A percentile compares a stretch with the other conserved stretches of the same genome.
phyloP scores from a whole-genome alignment of 92 coral and sea anemone species.

The Hydrozoanthus gracilis region DNA sequence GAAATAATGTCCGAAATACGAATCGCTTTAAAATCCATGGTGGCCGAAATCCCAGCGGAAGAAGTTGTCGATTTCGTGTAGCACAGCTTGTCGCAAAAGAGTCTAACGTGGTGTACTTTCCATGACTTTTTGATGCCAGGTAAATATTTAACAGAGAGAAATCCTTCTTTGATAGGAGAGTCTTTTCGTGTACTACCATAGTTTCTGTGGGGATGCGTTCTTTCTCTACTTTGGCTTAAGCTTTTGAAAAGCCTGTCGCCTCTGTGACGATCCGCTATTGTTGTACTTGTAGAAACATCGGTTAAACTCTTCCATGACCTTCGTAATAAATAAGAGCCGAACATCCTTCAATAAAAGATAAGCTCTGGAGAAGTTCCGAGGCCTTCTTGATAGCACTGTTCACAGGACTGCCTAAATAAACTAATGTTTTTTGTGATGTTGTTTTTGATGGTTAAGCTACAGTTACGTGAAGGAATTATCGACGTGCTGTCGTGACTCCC shows the following conservation, averaged over 20 bases:
- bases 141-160: neutral
- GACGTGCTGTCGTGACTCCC: too few relatives aligned
- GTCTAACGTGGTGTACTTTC: neutral
- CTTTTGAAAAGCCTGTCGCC: neutral
- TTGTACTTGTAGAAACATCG: neutral
- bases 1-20: slow-evolving; percentile 4
- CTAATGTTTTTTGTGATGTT: too few relatives aligned
- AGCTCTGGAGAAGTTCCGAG: too few relatives aligned
- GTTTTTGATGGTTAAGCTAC: too few relatives aligned
- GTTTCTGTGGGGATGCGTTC: neutral
- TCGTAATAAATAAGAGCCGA: neutral
- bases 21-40: slow-evolving; percentile 1
- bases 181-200: neutral
- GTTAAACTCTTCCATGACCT: slow-evolving; percentile 15
- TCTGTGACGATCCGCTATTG: neutral
- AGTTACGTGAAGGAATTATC: too few relatives aligned
- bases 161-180: neutral
- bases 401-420: too few relatives aligned
- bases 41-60: neutral
- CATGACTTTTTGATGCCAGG: neutral
- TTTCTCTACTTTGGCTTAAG: neutral
- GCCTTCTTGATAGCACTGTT: too few relatives aligned
- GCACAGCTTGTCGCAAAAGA: neutral
- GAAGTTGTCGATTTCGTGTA: neutral
- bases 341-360: neutral